These are phyloP conservation scores for Magallana angulata DNA, from an alignment of 1,140 invertebrate genomes.

Conservation along the genomic window DNA sequence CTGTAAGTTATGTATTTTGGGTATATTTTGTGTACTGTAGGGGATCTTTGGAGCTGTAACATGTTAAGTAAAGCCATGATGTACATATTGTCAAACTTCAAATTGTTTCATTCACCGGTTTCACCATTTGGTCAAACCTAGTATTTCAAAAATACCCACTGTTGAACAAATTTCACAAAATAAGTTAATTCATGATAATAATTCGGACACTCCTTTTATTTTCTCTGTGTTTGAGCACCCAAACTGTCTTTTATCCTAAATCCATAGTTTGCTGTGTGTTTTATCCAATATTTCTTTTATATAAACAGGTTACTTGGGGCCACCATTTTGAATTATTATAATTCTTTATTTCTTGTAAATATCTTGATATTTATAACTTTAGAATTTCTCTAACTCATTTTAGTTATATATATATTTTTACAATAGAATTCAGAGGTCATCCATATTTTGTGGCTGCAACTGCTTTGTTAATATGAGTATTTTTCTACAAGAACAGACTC, in stretches of 20 bases:
- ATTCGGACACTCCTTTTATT: no score
- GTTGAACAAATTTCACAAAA: no score
- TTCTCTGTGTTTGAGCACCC: no score
- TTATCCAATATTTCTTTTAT: neutral
- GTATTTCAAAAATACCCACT: no score
- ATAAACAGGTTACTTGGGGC: conserved; percentile 19
- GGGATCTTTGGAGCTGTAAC: no score
- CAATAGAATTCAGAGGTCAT: neutral
- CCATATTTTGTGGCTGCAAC: neutral
- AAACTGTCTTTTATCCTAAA: neutral
- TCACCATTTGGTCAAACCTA: no score
- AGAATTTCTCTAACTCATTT: neutral
- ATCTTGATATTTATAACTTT: conserved; percentile 18
- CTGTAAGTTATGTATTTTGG: no score
- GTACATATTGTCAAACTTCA: no score
- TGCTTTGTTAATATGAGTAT: neutral
- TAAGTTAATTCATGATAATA: no score
- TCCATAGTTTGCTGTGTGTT: neutral
- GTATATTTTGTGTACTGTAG: no score
- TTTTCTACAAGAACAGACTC: neutral
- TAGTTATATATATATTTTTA: conserved; percentile 3
- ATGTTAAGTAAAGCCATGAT: no score
- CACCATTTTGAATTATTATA: neutral
- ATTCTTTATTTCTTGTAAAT: neutral
- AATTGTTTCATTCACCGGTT: no score